These are phyloP conservation scores for Odocoileus hemionus DNA, from an alignment of 2,113 vertebrate genomes.

Conservation along the genomic window DNA sequence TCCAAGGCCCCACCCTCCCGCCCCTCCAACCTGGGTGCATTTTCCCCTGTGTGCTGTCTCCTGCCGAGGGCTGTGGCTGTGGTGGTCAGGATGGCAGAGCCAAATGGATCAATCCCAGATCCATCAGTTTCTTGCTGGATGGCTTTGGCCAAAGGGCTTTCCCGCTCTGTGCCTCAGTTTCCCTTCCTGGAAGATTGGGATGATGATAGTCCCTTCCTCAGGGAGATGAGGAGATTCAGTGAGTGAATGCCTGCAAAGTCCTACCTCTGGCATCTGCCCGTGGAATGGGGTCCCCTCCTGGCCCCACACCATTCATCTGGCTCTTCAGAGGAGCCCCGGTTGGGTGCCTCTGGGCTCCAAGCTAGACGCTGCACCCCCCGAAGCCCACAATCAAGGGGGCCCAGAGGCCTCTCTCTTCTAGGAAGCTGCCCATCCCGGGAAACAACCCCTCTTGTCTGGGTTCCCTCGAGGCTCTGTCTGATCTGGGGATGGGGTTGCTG, in stretches of 20 bases:
- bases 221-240: neutral
- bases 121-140: neutral
- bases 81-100: neutral
- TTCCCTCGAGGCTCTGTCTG: neutral
- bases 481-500: rapidly evolving
- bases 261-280: neutral
- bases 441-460: neutral
- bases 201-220: neutral
- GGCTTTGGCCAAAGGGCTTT: neutral
- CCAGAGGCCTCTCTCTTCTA: neutral
- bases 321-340: neutral
- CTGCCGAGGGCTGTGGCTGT: rapidly evolving
- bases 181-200: neutral
- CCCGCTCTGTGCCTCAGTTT: neutral
- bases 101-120: neutral
- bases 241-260: neutral
- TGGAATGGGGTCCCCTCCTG: neutral
- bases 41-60: neutral
- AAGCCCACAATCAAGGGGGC: neutral
- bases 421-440: neutral
- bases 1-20: neutral
- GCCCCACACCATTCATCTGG: neutral
- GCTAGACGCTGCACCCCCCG: rapidly evolving
- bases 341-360: rapidly evolving
- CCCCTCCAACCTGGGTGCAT: neutral